These are phyloP conservation scores for Cephalopholis sonnerati DNA, from an alignment of 2,113 vertebrate genomes.

Conservation along the genomic window DNA sequence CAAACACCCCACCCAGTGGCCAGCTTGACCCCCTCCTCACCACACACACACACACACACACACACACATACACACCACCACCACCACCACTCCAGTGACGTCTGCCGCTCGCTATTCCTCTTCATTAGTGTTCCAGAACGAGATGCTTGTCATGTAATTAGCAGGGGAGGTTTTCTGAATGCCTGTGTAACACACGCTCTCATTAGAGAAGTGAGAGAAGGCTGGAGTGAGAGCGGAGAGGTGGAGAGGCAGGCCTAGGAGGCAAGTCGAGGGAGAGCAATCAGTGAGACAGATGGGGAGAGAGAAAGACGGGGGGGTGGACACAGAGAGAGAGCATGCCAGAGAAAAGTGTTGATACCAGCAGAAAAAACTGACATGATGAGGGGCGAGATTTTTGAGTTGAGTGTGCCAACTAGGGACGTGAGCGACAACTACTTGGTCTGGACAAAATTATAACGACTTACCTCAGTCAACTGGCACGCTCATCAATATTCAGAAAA, in stretches of 20 bases:
- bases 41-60: conserved; percentile 4
- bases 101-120: conserved; percentile 73
- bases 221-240: conserved; percentile 41
- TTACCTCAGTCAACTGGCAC: conserved; percentile 15
- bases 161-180: conserved; percentile 74
- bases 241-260: conserved; percentile 48
- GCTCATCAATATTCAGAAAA: conserved; percentile 22
- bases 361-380: conserved; percentile 29
- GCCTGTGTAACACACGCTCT: conserved; percentile 72
- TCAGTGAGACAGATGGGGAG: conserved; percentile 17
- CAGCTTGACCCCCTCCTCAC: conserved; percentile 46
- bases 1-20: conserved; percentile 58
- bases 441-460: conserved; percentile 1
- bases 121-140: conserved; percentile 82
- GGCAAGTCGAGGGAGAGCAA: conserved; percentile 30
- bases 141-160: conserved; percentile 85
- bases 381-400: conserved; percentile 27
- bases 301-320: conserved; percentile 1
- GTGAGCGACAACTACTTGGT: conserved; percentile 9
- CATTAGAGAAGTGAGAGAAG: conserved; percentile 72
- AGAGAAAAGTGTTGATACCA: conserved; percentile 38
- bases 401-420: not conserved
- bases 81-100: conserved; percentile 63
- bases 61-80: conserved; percentile 24
- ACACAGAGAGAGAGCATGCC: not conserved